Evolutionary conservation across 2,113 vertebrate genomes (phyloP).

Genomic region (Leptobrachium leishanense): DNA sequence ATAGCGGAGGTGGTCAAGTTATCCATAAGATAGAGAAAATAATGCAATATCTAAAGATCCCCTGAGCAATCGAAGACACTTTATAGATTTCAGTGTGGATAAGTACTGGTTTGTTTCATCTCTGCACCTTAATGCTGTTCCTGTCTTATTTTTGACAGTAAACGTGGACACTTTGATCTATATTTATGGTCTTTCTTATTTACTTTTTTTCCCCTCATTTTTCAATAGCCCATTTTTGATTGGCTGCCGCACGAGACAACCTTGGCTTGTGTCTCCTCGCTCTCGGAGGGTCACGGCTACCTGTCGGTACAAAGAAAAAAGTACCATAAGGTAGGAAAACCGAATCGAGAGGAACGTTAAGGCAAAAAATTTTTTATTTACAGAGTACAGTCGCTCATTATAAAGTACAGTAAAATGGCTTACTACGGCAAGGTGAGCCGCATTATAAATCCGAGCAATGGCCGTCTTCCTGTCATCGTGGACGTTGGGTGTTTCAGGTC

Average conservation of each 20-base stretch:
- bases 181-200: conserved; percentile 67
- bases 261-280: conserved; percentile 18
- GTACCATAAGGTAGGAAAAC: too few relatives aligned
- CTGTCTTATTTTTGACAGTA: conserved; percentile 67
- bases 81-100: conserved; percentile 75
- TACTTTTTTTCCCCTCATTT: conserved; percentile 59
- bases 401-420: too few relatives aligned
- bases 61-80: conserved; percentile 72
- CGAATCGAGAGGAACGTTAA: too few relatives aligned
- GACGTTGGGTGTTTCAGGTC: too few relatives aligned
- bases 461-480: too few relatives aligned
- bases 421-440: too few relatives aligned
- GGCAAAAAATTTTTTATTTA: too few relatives aligned
- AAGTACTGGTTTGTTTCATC: conserved; percentile 81
- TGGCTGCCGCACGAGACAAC: conserved; percentile 40
- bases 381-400: too few relatives aligned
- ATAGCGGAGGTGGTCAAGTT: conserved; percentile 79
- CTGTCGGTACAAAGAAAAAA: background rate
- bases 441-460: too few relatives aligned
- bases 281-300: background rate
- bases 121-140: conserved; percentile 65
- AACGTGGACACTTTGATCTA: conserved; percentile 68
- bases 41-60: conserved; percentile 75
- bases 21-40: conserved; percentile 80
- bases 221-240: conserved; percentile 49